These are phyloP conservation scores for Elanoides forficatus DNA, from an alignment of 2,113 vertebrate species.

Conservation along the genomic window DNA sequence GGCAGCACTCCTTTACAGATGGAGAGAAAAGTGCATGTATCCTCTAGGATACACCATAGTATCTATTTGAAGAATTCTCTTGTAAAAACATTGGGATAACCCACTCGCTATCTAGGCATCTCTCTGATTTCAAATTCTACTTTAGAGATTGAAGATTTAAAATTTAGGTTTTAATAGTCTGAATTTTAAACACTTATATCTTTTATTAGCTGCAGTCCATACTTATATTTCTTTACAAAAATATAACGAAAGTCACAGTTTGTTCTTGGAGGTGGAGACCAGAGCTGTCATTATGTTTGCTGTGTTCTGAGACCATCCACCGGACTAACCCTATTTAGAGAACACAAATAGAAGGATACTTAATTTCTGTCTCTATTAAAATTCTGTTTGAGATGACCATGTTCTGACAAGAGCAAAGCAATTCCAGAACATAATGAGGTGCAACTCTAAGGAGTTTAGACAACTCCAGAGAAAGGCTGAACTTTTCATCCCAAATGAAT, in stretches of 20 bases:
- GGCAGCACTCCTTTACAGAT: background rate
- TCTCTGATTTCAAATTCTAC: background rate
- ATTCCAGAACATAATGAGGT: background rate
- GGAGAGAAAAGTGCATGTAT: background rate
- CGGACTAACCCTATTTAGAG: background rate
- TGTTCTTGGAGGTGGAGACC: background rate
- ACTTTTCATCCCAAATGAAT: background rate
- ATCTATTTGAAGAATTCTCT: background rate
- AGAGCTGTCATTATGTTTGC: background rate
- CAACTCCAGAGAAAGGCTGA: background rate
- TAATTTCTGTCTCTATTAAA: background rate
- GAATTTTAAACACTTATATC: background rate
- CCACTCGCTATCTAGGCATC: fast-evolving
- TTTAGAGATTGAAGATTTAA: background rate
- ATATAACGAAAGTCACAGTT: background rate
- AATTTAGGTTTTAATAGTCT: background rate
- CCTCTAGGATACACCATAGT: background rate
- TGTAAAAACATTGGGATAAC: background rate
- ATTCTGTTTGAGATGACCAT: background rate
- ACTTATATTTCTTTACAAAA: background rate
- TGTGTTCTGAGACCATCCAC: background rate
- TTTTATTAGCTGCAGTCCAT: background rate
- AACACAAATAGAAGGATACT: background rate
- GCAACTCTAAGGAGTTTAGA: background rate
- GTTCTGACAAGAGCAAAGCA: background rate